Evolutionary conservation across 2,888 invertebrate species (phyloP).

Genomic region (Trachelus troglodyta): DNA sequence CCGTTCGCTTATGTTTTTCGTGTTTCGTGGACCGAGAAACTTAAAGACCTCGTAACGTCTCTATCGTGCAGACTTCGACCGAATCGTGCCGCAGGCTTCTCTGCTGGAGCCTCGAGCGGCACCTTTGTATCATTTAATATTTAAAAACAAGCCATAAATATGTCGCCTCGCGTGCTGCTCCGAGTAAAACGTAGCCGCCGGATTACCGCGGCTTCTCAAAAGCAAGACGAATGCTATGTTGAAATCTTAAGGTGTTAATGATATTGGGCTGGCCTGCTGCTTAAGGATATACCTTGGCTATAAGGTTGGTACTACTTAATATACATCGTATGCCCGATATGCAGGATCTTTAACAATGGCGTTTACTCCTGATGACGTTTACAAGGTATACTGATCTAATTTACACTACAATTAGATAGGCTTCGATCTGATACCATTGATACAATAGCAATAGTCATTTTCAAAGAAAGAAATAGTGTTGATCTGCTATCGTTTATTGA

Average conservation of each 20-base stretch:
- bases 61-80: background rate
- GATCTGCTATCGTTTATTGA: background rate
- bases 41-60: background rate
- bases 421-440: background rate
- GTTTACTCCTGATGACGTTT: background rate
- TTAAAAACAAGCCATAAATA: slow-evolving; percentile 67
- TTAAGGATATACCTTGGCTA: background rate
- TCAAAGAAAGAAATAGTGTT: background rate
- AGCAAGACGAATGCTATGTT: slow-evolving; percentile 63
- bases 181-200: slow-evolving; percentile 44
- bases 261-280: slow-evolving; percentile 36
- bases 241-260: slow-evolving; percentile 60
- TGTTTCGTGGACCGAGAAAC: background rate
- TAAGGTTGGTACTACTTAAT: background rate
- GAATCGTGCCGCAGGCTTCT: background rate
- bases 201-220: slow-evolving; percentile 49
- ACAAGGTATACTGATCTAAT: background rate
- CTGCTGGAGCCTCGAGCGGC: slow-evolving; percentile 42
- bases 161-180: slow-evolving; percentile 57
- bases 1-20: background rate
- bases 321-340: background rate
- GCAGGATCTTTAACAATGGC: background rate
- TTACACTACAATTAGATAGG: background rate
- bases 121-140: slow-evolving; percentile 67
- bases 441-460: background rate